A percentile compares a stretch with the other conserved stretches of the same genome.
phyloP scores from a whole-genome alignment of 2,888 invertebrate genomes.

The Eurois occulta region DNA sequence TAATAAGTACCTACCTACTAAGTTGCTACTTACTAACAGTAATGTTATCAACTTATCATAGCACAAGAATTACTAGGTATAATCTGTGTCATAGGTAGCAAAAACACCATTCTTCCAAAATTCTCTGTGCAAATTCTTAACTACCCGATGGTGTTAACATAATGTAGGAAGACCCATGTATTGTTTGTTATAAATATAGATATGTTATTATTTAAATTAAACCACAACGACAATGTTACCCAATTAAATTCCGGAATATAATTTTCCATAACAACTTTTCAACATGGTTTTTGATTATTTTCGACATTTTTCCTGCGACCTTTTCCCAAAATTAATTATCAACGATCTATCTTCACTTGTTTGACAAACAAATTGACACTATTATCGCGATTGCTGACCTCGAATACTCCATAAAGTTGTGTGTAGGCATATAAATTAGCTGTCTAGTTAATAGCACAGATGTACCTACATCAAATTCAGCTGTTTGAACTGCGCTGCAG shows the following conservation, averaged over 20 bases:
- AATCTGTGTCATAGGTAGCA: not conserved
- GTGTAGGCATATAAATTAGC: conserved; percentile 47
- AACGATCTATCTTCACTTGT: conserved; percentile 67
- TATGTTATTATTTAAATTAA: not conserved
- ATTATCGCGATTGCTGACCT: conserved; percentile 62
- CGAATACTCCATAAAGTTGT: conserved; percentile 65
- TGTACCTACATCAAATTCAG: conserved; percentile 3
- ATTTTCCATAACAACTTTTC: not conserved
- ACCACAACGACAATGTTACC: not conserved
- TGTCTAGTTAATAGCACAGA: conserved; percentile 26
- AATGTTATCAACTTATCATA: not conserved
- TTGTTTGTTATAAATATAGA: not conserved
- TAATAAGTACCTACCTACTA: too few species aligned
- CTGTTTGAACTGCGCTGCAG: not conserved
- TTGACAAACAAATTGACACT: conserved; percentile 62
- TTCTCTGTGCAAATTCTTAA: not conserved
- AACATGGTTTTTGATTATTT: conserved; percentile 4
- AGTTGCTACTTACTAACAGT: too few species aligned
- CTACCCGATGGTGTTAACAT: not conserved
- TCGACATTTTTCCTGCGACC: not conserved
- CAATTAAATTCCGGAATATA: not conserved
- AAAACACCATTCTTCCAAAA: not conserved
- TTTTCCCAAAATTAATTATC: conserved; percentile 39
- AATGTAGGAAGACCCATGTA: not conserved
- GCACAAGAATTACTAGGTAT: not conserved